A percentile compares a stretch with the other conserved stretches of the same genome.
phyloP scores from a whole-genome alignment of 2,113 vertebrate genomes.

The Probosciger aterrimus region DNA sequence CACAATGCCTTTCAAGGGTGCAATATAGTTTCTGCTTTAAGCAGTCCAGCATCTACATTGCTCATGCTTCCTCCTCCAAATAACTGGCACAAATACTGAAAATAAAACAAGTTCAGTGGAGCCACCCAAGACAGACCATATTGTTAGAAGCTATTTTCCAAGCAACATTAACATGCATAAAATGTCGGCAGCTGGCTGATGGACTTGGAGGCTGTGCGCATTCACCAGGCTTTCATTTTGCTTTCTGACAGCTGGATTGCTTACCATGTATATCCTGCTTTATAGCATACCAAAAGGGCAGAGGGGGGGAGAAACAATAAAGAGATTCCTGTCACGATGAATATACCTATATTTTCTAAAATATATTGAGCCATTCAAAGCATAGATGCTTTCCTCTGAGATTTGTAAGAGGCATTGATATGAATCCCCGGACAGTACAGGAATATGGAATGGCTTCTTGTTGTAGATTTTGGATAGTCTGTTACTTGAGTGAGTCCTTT shows the following conservation, averaged over 20 bases:
- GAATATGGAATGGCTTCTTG: neutral
- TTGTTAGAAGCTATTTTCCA: constrained; percentile 5
- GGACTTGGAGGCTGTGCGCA: constrained; percentile 4
- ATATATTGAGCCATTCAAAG: neutral
- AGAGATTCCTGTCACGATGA: neutral
- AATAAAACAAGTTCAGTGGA: constrained; percentile 12
- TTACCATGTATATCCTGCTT: neutral
- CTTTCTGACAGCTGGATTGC: constrained; percentile 38
- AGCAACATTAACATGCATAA: constrained; percentile 37
- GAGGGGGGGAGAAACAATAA: neutral
- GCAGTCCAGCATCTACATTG: neutral
- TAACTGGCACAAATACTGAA: neutral
- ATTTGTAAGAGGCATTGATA: neutral
- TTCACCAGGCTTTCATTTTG: neutral
- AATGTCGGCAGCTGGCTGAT: neutral
- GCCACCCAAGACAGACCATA: neutral
- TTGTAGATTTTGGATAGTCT: neutral
- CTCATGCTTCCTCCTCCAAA: neutral
- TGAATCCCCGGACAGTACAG: neutral
- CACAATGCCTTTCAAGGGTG: neutral
- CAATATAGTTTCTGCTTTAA: neutral
- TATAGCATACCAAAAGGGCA: neutral
- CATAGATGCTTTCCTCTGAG: neutral
- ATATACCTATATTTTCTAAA: neutral
- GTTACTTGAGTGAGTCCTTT: neutral